Percentiles rank a stretch among this genome's conserved stretches.
Evolutionary conservation across 2,888 invertebrate species (phyloP).

Genomic region (Sipha maydis): DNA sequence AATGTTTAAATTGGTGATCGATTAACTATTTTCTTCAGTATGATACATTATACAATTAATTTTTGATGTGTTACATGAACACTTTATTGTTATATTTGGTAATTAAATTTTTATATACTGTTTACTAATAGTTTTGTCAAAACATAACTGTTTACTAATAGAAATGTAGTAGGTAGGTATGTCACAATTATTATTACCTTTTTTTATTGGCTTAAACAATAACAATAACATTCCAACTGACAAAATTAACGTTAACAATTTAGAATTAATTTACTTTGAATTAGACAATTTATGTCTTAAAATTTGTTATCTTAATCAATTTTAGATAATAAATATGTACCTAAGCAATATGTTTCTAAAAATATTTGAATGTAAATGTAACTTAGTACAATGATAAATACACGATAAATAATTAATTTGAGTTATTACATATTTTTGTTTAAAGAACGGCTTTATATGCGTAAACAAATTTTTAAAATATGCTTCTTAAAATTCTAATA

Average conservation of each 20-base stretch:
- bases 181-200: constrained; percentile 25
- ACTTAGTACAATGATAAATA: too few relatives aligned
- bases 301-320: constrained; percentile 16
- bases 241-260: constrained; percentile 9
- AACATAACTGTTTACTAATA: constrained; percentile 28
- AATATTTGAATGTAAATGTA: neutral
- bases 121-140: constrained; percentile 44
- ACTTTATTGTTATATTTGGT: constrained; percentile 4
- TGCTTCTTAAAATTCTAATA: too few relatives aligned
- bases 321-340: neutral
- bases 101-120: constrained; percentile 40
- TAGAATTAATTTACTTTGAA: constrained; percentile 32
- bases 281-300: constrained; percentile 27
- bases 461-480: too few relatives aligned
- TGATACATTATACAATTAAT: neutral
- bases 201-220: constrained; percentile 28
- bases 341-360: neutral
- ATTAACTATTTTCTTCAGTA: too few relatives aligned
- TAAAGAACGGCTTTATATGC: too few relatives aligned
- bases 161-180: neutral
- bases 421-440: too few relatives aligned
- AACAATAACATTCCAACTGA: constrained; percentile 19
- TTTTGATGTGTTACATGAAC: neutral
- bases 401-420: too few relatives aligned
- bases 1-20: too few relatives aligned